Base-by-base conservation (phyloP, 2,113 vertebrate species). In the Chaetops frenatus region DNA sequence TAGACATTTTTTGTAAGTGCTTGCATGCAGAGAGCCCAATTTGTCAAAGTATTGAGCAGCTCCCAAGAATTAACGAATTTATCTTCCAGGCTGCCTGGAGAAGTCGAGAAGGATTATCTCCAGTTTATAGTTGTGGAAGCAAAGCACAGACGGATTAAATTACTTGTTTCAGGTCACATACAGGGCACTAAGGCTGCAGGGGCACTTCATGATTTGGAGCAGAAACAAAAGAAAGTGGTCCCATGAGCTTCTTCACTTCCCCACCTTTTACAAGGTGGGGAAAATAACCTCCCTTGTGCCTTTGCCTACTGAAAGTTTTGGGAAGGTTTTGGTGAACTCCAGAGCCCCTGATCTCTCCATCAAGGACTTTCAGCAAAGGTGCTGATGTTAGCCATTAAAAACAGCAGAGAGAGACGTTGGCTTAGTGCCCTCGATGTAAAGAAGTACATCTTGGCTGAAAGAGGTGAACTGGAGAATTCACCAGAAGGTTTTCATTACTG, bases 41-140 rank as follows among this genome's bases (percentile, higher is more conserved):
- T 94, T 94, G 87, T 95, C 94, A 88, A 87, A 93, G 79, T 78
- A 70, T 89, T 88, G 76, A 97, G 81, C 76, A 92, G 90, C 81
- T 95, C 93, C 87, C 92, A 93, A 83, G 92, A 93, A 88, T 93
- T 93, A 95, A 92, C 0, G 0, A 85, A 96, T 95, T 96, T 94
- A 78, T 93, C 92, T 96, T 94, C 76, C 74, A 87, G 81, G 83
- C 78, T 82, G 81, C 72, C 79, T 51, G 54, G 78, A 94, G 85
- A 94, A 93, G 93, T 87, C 73, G 74, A 91, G 87, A 66, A 94
- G 90, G 94, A 93, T 97, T 97, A 93, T 80, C 88, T 96, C 56
- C 67, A 71, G 86, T 93, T 95, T 96, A 92, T 64, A 94, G 76
- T 88, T 81, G 71, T 86, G 60, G 92, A 94, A 92, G 58, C 40